phyloP scores from a whole-genome alignment of 2,888 invertebrate species.

The Abrostola tripartita region DNA sequence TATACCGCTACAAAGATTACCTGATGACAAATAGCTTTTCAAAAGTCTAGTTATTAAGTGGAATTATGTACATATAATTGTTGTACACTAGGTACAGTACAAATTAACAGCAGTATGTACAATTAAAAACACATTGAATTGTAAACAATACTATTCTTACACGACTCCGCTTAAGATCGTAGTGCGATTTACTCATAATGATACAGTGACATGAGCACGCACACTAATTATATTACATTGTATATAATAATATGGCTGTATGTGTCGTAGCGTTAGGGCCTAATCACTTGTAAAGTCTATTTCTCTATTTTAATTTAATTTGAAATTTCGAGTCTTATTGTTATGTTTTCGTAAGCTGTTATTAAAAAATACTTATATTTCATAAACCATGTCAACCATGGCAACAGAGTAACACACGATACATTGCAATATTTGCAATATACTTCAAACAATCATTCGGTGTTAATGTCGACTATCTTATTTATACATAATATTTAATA shows the following conservation, averaged over 20 bases:
- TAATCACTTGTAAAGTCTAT: conserved; percentile 18
- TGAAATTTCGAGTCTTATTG: too few relatives aligned
- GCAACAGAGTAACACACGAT: too few relatives aligned
- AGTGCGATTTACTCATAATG: conserved; percentile 28
- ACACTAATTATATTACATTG: conserved; percentile 45
- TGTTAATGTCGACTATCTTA: too few relatives aligned
- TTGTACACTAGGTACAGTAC: conserved; percentile 22
- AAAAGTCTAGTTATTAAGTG: conserved; percentile 20
- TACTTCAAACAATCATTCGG: too few relatives aligned
- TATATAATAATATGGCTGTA: conserved; percentile 28
- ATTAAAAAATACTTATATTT: too few relatives aligned
- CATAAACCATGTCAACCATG: too few relatives aligned
- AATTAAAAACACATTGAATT: conserved; percentile 30
- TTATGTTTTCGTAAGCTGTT: too few relatives aligned
- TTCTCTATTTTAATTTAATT: too few relatives aligned
- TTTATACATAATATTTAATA: too few relatives aligned
- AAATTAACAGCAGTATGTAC: conserved; percentile 17
- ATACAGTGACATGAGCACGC: conserved; percentile 15
- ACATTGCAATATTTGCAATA: too few relatives aligned
- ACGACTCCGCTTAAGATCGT: conserved; percentile 27
- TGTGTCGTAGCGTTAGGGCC: conserved; percentile 11
- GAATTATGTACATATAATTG: conserved; percentile 13
- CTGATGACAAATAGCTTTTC: conserved; percentile 1
- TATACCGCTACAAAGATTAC: not conserved
- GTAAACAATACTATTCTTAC: conserved; percentile 24